These are phyloP conservation scores for Pangasius larnaudii DNA, from an alignment of 2,797 vertebrate genomes.

Conservation along the genomic window DNA sequence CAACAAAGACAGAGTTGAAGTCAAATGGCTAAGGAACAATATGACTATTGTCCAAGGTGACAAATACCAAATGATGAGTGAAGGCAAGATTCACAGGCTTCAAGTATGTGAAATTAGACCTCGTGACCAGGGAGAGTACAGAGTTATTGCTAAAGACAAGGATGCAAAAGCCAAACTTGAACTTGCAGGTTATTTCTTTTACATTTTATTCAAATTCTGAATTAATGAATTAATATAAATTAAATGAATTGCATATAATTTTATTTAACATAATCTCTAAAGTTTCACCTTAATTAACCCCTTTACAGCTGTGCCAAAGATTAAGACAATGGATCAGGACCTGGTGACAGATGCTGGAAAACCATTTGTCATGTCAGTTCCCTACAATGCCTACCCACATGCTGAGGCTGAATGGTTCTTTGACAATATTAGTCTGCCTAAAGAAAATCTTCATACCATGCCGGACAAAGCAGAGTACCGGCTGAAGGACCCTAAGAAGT, in stretches of 20 bases:
- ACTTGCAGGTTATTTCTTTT: conserved; percentile 83
- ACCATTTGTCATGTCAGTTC: conserved; percentile 88
- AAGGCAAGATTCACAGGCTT: conserved; percentile 92
- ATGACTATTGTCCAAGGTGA: conserved; percentile 96
- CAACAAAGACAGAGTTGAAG: conserved; percentile 95
- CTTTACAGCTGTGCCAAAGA: conserved; percentile 85
- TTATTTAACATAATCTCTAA: conserved; percentile 3
- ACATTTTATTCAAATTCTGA: neutral
- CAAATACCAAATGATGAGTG: conserved; percentile 98
- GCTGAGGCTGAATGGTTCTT: conserved; percentile 93
- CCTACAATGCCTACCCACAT: conserved; percentile 91
- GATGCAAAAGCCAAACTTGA: conserved; percentile 95
- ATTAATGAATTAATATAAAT: neutral
- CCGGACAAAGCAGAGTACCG: conserved; percentile 87
- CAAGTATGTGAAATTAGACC: conserved; percentile 95
- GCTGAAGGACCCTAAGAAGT: conserved; percentile 87
- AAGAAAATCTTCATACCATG: conserved; percentile 85
- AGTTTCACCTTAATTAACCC: conserved; percentile 43
- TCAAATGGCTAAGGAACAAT: conserved; percentile 97
- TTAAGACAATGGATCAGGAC: conserved; percentile 91
- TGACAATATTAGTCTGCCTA: conserved; percentile 78
- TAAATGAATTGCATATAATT: neutral
- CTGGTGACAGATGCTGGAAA: conserved; percentile 92
- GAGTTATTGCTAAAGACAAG: conserved; percentile 95
- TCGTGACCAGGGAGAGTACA: conserved; percentile 95